Evolutionary conservation across 1,140 invertebrate species (phyloP).

Genomic region (Megathymus violae): DNA sequence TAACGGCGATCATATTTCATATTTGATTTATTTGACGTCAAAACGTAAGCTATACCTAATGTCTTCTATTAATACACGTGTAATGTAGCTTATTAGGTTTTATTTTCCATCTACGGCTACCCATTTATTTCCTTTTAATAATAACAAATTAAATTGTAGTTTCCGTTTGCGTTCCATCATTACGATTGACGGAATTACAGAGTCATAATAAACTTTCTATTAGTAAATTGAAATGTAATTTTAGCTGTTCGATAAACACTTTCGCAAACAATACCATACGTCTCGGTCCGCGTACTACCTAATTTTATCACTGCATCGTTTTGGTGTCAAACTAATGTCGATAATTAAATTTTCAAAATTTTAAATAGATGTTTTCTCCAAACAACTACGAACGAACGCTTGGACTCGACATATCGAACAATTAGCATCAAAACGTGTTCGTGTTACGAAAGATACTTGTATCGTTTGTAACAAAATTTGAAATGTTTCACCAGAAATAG

Average conservation of each 20-base stretch:
- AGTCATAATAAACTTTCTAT: slow-evolving; percentile 67
- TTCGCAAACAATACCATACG: slow-evolving; percentile 57
- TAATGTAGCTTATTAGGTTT: slow-evolving; percentile 44
- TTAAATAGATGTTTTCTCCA: slow-evolving; percentile 59
- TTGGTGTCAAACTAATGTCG: slow-evolving; percentile 71
- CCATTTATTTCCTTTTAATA: slow-evolving; percentile 7
- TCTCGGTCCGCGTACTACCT: slow-evolving; percentile 39
- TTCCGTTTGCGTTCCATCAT: neutral
- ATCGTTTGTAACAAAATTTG: slow-evolving; percentile 45
- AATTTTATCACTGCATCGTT: slow-evolving; percentile 51
- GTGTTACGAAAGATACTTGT: slow-evolving; percentile 66
- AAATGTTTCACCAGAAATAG: neutral
- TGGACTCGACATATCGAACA: slow-evolving; percentile 60
- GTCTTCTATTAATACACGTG: slow-evolving; percentile 38
- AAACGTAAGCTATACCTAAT: slow-evolving; percentile 53
- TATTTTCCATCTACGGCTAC: slow-evolving; percentile 1
- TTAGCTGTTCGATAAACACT: slow-evolving; percentile 48
- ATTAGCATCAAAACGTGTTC: slow-evolving; percentile 77
- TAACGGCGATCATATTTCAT: slow-evolving; percentile 58
- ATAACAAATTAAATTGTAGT: slow-evolving; percentile 2
- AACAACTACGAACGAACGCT: slow-evolving; percentile 76
- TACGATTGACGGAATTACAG: slow-evolving; percentile 13
- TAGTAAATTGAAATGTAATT: slow-evolving; percentile 60
- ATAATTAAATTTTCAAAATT: slow-evolving; percentile 80
- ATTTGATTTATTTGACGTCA: slow-evolving; percentile 49